Percentiles rank a stretch among this genome's conserved stretches.
Evolutionary conservation across 2,797 vertebrate species (phyloP).

Genomic region (Buphagus erythrorhynchus): DNA sequence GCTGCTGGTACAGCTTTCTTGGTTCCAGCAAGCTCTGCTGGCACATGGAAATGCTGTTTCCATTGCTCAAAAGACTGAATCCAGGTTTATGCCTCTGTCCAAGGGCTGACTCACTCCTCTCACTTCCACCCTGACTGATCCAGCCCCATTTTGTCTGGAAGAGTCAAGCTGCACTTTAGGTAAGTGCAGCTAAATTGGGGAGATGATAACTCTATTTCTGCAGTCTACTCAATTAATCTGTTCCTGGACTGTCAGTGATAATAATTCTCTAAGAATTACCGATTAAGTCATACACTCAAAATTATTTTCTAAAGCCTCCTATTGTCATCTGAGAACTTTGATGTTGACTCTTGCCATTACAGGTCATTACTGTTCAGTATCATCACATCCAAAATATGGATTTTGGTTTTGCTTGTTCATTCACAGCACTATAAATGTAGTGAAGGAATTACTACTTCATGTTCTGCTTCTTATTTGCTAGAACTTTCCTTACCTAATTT

Average conservation of each 20-base stretch:
- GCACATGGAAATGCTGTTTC: not conserved
- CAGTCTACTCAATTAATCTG: constrained; percentile 16
- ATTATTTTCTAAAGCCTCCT: constrained; percentile 22
- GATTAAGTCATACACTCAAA: constrained; percentile 46
- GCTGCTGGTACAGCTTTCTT: not conserved
- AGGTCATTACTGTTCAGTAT: not conserved
- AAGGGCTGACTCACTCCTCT: not conserved
- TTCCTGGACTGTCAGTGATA: not conserved
- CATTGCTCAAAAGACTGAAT: not conserved
- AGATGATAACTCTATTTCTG: not conserved
- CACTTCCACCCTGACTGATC: not conserved
- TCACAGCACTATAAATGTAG: not conserved
- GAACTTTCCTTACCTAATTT: not conserved
- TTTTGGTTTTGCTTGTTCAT: not conserved
- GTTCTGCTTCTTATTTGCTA: not conserved
- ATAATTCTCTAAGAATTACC: constrained; percentile 42
- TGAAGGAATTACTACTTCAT: not conserved
- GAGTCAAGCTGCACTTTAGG: not conserved
- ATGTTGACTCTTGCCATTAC: not conserved
- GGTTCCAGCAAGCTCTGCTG: not conserved
- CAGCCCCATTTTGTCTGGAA: not conserved
- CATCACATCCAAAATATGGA: not conserved
- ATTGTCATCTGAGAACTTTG: not conserved
- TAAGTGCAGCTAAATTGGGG: constrained; percentile 37
- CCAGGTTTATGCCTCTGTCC: not conserved